phyloP scores from a whole-genome alignment of 2,888 invertebrate genomes.

The Branchellion lobata region DNA sequence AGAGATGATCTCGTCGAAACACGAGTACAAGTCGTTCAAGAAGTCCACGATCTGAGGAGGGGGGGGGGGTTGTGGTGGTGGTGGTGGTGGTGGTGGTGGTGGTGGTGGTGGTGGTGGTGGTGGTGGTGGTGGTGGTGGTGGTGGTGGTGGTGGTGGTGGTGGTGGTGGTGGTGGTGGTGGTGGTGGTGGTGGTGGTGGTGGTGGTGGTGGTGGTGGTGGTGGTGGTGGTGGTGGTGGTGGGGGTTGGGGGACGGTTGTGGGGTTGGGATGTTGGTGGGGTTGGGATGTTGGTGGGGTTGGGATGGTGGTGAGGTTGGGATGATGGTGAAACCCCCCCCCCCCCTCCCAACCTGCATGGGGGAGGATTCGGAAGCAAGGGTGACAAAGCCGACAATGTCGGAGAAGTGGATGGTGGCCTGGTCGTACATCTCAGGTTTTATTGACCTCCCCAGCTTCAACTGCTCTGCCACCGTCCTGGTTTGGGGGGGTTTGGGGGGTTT shows the following conservation, averaged over 20 bases:
- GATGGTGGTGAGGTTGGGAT: too few relatives aligned
- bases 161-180: too few relatives aligned
- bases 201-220: neutral
- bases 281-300: too few relatives aligned
- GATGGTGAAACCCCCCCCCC: too few relatives aligned
- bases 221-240: too few relatives aligned
- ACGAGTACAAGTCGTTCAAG: slow-evolving; percentile 59
- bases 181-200: neutral
- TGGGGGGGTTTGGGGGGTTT: too few relatives aligned
- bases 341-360: slow-evolving; percentile 55
- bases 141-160: neutral
- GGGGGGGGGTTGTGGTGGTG: too few relatives aligned
- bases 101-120: neutral
- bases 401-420: slow-evolving; percentile 57
- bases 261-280: too few relatives aligned
- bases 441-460: slow-evolving; percentile 56
- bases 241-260: too few relatives aligned
- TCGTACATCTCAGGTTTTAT: slow-evolving; percentile 58
- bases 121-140: too few relatives aligned
- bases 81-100: neutral
- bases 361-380: slow-evolving; percentile 55
- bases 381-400: slow-evolving; percentile 58
- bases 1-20: slow-evolving; percentile 59
- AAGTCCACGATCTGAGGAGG: slow-evolving; percentile 57
- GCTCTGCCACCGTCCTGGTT: slow-evolving; percentile 57